Conservation (phyloP, 92 coral and sea anemone genomes). For the Montipora capitata region DNA sequence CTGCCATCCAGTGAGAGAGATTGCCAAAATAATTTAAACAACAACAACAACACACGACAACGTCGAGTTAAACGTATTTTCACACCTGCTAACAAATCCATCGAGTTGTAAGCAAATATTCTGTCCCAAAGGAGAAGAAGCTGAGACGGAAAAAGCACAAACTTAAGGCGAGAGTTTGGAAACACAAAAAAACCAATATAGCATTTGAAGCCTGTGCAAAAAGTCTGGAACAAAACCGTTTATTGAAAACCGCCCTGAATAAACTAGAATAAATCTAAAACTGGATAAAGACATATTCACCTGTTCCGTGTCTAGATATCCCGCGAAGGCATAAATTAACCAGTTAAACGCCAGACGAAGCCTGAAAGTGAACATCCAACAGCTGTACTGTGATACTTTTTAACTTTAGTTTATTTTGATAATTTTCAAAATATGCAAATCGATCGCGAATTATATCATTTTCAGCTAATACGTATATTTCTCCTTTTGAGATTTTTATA, state of each 20-base stretch:
- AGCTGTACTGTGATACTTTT: not conserved
- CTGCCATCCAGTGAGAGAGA: not conserved
- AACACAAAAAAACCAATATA: not conserved
- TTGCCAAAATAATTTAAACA: not conserved
- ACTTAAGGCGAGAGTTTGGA: not conserved
- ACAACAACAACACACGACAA: no score
- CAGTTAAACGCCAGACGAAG: constrained; percentile 93
- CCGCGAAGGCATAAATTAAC: constrained; percentile 97
- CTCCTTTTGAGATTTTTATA: no score
- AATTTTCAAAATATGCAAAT: not conserved
- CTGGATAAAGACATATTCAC: constrained; percentile 39
- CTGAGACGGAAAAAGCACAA: constrained; percentile 45
- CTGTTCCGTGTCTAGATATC: constrained; percentile 95
- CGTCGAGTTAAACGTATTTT: not conserved
- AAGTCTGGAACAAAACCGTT: no score
- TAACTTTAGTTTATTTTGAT: no score
- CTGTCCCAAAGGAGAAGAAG: constrained; percentile 97
- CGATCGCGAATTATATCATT: not conserved
- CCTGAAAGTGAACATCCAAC: constrained; percentile 26
- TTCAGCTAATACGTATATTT: not conserved
- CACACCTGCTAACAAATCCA: constrained; percentile 93
- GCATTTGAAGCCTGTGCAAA: not conserved
- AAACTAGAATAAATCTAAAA: not conserved
- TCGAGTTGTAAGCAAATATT: constrained; percentile 93
- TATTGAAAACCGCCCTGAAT: no score